Conservation (phyloP, 2,113 vertebrate genomes). For the Hemicordylus capensis region DNA sequence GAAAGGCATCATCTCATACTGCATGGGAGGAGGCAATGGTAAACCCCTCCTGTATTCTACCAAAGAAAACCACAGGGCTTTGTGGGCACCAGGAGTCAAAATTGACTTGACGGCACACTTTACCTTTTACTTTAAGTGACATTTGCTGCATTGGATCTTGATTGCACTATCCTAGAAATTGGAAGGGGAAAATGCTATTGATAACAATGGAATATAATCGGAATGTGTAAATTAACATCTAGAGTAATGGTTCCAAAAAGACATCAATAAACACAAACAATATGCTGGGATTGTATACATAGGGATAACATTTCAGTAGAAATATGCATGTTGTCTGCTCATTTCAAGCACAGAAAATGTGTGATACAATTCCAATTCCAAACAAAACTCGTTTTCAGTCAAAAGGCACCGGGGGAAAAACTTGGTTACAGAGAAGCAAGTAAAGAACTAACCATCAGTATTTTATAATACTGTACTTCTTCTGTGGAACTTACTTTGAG, state of each 20-base stretch:
- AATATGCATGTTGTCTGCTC: neutral
- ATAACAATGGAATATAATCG: neutral
- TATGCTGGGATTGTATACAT: neutral
- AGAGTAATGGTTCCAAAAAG: neutral
- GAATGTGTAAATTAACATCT: constrained; percentile 1
- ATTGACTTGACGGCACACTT: too few species aligned
- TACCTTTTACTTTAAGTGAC: neutral
- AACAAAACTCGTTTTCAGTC: neutral
- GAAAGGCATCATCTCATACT: too few species aligned
- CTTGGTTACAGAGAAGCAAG: neutral
- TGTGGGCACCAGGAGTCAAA: too few species aligned
- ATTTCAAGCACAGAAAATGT: neutral
- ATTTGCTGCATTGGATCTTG: neutral
- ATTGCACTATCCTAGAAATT: neutral
- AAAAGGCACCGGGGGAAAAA: neutral
- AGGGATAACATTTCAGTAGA: neutral
- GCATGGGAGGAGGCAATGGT: too few species aligned
- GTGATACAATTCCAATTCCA: neutral
- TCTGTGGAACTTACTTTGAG: neutral
- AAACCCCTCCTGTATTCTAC: too few species aligned
- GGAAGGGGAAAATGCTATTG: neutral
- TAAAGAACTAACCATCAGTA: neutral
- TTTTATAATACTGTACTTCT: neutral
- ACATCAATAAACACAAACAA: neutral
- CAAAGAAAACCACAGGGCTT: too few species aligned